These are phyloP conservation scores for Calliopsis andreniformis DNA, from an alignment of 1,140 invertebrate species.

Conservation along the genomic window DNA sequence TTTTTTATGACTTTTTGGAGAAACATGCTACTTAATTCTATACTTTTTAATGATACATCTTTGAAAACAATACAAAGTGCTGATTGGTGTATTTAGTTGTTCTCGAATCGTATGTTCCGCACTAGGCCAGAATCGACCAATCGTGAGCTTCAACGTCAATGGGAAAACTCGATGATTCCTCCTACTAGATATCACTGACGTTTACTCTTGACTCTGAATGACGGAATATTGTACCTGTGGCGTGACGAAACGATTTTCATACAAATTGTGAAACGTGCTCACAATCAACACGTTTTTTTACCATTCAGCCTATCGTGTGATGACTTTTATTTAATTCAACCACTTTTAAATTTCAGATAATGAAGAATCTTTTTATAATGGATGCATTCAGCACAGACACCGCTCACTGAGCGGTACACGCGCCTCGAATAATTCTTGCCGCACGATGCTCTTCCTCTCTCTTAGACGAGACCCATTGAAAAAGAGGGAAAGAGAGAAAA, in stretches of 20 bases:
- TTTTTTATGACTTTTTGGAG: too few relatives aligned
- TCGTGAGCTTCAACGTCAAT: constrained; percentile 1
- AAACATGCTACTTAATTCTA: background rate
- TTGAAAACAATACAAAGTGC: background rate
- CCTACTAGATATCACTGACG: background rate
- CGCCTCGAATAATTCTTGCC: too few relatives aligned
- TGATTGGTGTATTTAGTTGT: background rate
- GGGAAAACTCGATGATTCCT: constrained; percentile 7
- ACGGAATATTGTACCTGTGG: too few relatives aligned
- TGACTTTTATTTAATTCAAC: too few relatives aligned
- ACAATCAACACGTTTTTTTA: background rate
- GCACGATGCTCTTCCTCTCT: too few relatives aligned
- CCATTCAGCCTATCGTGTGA: too few relatives aligned
- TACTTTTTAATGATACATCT: background rate
- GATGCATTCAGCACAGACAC: too few relatives aligned
- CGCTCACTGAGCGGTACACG: too few relatives aligned
- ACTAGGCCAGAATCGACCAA: background rate
- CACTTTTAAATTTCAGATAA: too few relatives aligned
- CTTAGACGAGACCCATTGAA: too few relatives aligned
- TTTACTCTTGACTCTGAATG: background rate
- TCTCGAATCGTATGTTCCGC: constrained; percentile 9
- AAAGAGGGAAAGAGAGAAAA: too few relatives aligned
- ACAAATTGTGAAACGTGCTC: background rate
- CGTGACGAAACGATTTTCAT: background rate
- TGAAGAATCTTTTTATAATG: too few relatives aligned